A percentile compares a stretch with the other conserved stretches of the same genome.
These are phyloP conservation scores for Dicaeum eximium DNA, from an alignment of 2,113 vertebrate species.

Conservation along the genomic window DNA sequence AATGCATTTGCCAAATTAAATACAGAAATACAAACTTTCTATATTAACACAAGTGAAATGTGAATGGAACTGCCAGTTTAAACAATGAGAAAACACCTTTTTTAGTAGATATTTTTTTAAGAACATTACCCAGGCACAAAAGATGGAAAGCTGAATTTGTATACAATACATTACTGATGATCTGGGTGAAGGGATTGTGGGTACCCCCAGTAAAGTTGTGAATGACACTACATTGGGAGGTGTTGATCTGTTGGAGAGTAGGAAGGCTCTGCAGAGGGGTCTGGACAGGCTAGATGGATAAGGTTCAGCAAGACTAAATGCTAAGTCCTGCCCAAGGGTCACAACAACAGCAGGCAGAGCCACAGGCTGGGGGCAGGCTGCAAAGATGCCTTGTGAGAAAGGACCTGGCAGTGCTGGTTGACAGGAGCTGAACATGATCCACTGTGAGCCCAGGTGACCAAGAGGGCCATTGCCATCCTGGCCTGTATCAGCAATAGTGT, in stretches of 20 bases:
- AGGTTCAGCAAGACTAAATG: not conserved
- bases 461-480: not conserved
- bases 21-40: not conserved
- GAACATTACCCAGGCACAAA: not conserved
- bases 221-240: rapidly evolving
- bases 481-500: not conserved
- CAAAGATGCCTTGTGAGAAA: not conserved
- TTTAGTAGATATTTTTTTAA: not conserved
- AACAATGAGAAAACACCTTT: not conserved
- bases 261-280: not conserved
- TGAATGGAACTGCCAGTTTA: not conserved
- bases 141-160: not conserved
- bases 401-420: not conserved
- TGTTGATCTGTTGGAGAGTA: not conserved
- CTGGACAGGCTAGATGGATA: not conserved
- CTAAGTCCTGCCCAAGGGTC: not conserved
- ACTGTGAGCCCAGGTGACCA: rapidly evolving
- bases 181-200: rapidly evolving
- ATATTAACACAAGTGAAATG: not conserved
- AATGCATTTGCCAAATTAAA: not conserved
- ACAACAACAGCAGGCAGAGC: rapidly evolving
- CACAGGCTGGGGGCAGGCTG: not conserved
- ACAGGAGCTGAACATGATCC: not conserved
- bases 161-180: not conserved
- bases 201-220: not conserved